Conservation (phyloP, 2,113 vertebrate genomes). For the Chiloscyllium plagiosum region DNA sequence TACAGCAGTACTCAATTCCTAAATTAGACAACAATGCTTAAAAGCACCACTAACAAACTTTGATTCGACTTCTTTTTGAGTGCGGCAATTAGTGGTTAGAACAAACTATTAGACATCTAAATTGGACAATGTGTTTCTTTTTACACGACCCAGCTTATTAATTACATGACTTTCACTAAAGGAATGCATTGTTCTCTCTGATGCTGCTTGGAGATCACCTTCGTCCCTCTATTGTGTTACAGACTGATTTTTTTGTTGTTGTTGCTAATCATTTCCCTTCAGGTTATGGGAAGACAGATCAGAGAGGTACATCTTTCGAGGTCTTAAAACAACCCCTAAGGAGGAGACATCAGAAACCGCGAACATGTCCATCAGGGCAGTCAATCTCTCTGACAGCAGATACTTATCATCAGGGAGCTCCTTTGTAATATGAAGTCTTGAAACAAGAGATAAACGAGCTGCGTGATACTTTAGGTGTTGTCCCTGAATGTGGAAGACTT, state of each 20-base stretch:
- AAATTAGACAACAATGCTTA: neutral
- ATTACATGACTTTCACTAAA: conserved; percentile 33
- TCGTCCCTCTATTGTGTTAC: conserved; percentile 17
- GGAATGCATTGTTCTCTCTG: conserved; percentile 30
- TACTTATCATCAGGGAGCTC: conserved; percentile 35
- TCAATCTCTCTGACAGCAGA: conserved; percentile 35
- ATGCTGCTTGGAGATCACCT: conserved; percentile 18
- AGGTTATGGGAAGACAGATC: conserved; percentile 31
- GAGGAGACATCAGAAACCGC: conserved; percentile 36
- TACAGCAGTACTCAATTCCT: neutral
- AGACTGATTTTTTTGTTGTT: conserved; percentile 22
- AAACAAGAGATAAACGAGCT: conserved; percentile 38
- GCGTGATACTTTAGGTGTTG: conserved; percentile 38
- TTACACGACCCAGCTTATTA: neutral
- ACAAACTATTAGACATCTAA: neutral
- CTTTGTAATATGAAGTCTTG: conserved; percentile 38
- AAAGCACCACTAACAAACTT: neutral
- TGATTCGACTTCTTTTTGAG: neutral
- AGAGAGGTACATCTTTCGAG: conserved; percentile 30
- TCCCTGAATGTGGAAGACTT: conserved; percentile 27
- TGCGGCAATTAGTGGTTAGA: neutral
- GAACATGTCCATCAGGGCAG: conserved; percentile 35
- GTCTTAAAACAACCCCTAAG: conserved; percentile 30
- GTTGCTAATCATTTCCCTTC: conserved; percentile 31
- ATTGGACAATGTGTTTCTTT: neutral